Evolutionary conservation across 2,113 vertebrate species (phyloP).

Genomic region (Archilochus colubris): DNA sequence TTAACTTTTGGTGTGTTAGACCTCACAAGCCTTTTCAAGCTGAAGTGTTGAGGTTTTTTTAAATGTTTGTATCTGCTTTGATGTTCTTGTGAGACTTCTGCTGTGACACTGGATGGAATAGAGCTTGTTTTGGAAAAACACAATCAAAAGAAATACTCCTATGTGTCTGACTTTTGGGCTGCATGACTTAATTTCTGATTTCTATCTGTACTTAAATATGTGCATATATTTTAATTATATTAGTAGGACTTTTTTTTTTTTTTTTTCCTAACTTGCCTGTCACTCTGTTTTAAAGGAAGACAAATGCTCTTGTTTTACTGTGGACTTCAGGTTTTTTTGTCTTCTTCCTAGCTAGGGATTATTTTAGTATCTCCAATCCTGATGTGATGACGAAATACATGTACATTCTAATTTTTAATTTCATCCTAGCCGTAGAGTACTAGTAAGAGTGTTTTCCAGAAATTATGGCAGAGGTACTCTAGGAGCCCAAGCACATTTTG

Average conservation of each 20-base stretch:
- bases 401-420: neutral
- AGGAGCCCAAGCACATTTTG: neutral
- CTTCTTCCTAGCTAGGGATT: neutral
- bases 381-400: constrained; percentile 24
- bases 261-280: neutral
- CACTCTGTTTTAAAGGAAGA: constrained; percentile 28
- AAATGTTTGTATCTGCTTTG: neutral
- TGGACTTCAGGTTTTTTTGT: neutral
- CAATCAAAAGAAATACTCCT: neutral
- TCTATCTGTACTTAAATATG: constrained; percentile 16
- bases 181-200: neutral
- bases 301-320: neutral
- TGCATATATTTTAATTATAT: constrained; percentile 43
- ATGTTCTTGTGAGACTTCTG: neutral
- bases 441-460: constrained; percentile 5
- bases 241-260: constrained; percentile 13
- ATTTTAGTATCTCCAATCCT: neutral
- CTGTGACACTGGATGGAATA: neutral
- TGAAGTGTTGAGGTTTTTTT: neutral
- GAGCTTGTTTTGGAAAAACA: constrained; percentile 22
- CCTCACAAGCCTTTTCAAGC: neutral
- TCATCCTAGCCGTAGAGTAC: neutral
- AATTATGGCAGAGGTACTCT: neutral
- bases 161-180: neutral
- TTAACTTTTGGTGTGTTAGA: neutral